Evolutionary conservation across 2,888 invertebrate species (phyloP).

Genomic region (Cephus rjabovi): DNA sequence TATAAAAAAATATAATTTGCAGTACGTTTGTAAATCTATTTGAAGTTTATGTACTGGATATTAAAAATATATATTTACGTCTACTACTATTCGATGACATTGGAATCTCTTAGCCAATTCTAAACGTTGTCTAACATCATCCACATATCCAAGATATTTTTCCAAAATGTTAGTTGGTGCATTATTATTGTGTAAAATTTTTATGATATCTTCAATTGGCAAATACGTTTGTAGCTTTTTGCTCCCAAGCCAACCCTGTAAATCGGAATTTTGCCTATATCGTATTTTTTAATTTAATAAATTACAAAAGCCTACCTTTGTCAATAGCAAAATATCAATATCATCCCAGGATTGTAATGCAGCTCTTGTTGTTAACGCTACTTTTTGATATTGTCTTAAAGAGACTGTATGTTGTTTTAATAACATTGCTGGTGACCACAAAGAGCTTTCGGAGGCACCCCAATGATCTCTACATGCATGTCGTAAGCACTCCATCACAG

Average conservation of each 20-base stretch:
- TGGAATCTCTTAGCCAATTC: constrained; percentile 74
- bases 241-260: constrained; percentile 67
- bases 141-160: constrained; percentile 70
- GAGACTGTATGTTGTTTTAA: constrained; percentile 69
- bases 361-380: constrained; percentile 74
- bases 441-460: constrained; percentile 69
- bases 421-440: constrained; percentile 70
- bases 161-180: constrained; percentile 68
- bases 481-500: constrained; percentile 69
- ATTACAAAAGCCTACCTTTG: constrained; percentile 68
- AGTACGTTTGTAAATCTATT: neutral
- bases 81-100: constrained; percentile 76
- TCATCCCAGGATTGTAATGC: constrained; percentile 73
- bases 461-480: constrained; percentile 70
- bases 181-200: constrained; percentile 60
- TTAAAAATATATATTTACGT: constrained; percentile 60
- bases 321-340: constrained; percentile 72
- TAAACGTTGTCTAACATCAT: constrained; percentile 71
- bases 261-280: too few relatives aligned
- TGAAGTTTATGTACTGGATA: neutral
- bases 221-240: constrained; percentile 66
- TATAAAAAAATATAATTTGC: constrained; percentile 28
- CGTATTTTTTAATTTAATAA: neutral
- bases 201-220: constrained; percentile 67
- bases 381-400: constrained; percentile 78